Evolutionary conservation across 2,888 invertebrate species (phyloP).

Genomic region (Chymomyza fuscimana): DNA sequence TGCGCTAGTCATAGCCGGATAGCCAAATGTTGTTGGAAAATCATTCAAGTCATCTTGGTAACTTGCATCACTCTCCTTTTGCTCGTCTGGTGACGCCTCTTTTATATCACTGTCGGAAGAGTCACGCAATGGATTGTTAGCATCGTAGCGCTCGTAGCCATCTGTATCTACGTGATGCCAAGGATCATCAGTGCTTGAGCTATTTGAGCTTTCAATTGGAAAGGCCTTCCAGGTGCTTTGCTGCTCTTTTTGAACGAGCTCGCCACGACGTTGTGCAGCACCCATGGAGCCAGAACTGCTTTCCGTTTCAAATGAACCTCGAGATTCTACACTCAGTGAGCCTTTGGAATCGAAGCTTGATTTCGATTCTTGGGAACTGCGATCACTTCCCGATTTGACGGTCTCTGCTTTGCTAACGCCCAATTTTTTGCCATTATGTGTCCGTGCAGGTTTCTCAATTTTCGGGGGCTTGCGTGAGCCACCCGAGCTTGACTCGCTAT

Average conservation of each 20-base stretch:
- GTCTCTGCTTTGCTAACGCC: conserved; percentile 78
- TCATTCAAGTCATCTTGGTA: conserved; percentile 88
- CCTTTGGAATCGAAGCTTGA: conserved; percentile 84
- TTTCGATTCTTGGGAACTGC: conserved; percentile 81
- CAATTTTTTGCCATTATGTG: conserved; percentile 78
- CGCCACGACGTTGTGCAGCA: conserved; percentile 85
- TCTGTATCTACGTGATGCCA: conserved; percentile 89
- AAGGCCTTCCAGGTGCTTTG: conserved; percentile 92
- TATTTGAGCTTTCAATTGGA: conserved; percentile 91
- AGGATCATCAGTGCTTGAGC: conserved; percentile 91
- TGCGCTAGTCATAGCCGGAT: conserved; percentile 83
- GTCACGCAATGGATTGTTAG: conserved; percentile 75
- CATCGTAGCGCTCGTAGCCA: conserved; percentile 82
- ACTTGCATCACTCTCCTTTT: conserved; percentile 83
- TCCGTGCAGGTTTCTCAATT: conserved; percentile 79
- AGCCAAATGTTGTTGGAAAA: conserved; percentile 87
- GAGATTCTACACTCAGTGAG: conserved; percentile 85
- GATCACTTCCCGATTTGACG: conserved; percentile 76
- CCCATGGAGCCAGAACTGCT: conserved; percentile 88
- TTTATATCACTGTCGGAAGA: conserved; percentile 79
- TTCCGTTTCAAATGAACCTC: conserved; percentile 87
- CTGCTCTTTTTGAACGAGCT: conserved; percentile 83
- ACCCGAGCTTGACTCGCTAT: conserved; percentile 84
- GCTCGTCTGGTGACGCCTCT: conserved; percentile 81
- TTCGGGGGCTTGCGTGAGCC: conserved; percentile 82